Evolutionary conservation across 2,113 vertebrate genomes (phyloP).

Genomic region (Casuarius casuarius): DNA sequence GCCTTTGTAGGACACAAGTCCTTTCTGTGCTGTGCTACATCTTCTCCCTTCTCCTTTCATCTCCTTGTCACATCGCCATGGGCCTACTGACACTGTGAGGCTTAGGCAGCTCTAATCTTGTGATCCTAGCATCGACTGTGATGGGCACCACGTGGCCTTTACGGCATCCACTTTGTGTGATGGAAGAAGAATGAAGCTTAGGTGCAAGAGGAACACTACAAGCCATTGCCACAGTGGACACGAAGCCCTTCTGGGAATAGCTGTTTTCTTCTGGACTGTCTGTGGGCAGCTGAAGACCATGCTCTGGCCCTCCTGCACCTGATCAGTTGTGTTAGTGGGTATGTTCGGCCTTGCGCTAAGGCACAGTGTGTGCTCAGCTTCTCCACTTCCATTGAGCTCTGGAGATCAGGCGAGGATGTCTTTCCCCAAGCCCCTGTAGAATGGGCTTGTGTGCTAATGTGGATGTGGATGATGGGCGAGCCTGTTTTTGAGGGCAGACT

Average conservation of each 20-base stretch:
- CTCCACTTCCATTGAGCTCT: not conserved
- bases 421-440: not conserved
- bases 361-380: not conserved
- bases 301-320: no score
- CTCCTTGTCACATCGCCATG: not conserved
- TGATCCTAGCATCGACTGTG: not conserved
- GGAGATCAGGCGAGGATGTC: not conserved
- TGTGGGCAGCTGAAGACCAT: not conserved
- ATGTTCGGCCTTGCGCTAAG: rapidly evolving
- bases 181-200: not conserved
- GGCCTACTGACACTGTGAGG: not conserved
- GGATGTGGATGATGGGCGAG: not conserved
- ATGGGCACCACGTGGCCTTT: not conserved
- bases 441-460: not conserved
- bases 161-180: not conserved
- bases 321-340: not conserved
- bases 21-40: not conserved
- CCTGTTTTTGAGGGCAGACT: not conserved
- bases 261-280: not conserved
- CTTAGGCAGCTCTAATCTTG: not conserved
- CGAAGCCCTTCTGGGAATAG: not conserved
- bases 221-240: not conserved
- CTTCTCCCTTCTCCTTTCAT: not conserved
- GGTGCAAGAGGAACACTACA: not conserved
- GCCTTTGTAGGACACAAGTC: not conserved